These are phyloP conservation scores for Drosophila ogumai DNA, from an alignment of 1,140 invertebrate genomes.

Conservation along the genomic window DNA sequence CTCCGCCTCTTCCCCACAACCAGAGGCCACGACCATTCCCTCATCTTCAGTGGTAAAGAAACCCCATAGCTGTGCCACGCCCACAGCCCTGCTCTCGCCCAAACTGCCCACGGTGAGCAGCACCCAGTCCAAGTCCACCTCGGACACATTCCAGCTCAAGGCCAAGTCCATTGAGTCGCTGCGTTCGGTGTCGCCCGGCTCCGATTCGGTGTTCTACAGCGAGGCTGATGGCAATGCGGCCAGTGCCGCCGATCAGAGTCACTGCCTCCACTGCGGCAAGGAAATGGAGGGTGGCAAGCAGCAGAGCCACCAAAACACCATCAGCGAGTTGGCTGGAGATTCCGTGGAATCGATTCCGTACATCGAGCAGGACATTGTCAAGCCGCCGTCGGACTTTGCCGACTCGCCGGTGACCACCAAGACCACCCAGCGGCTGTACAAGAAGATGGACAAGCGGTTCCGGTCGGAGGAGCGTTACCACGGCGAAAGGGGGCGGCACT, in stretches of 20 bases:
- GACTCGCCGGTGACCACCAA: conserved; percentile 90
- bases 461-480: conserved; percentile 91
- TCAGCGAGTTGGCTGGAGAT: conserved; percentile 85
- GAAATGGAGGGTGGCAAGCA: conserved; percentile 87
- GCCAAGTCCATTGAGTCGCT: conserved; percentile 94
- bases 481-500: conserved; percentile 88
- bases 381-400: conserved; percentile 93
- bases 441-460: conserved; percentile 92
- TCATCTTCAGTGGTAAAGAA: conserved; percentile 17
- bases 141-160: conserved; percentile 88
- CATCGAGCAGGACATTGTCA: conserved; percentile 88
- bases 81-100: conserved; percentile 63
- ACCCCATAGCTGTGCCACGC: conserved; percentile 61
- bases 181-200: conserved; percentile 93
- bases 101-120: conserved; percentile 32
- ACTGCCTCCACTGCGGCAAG: conserved; percentile 92
- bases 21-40: conserved; percentile 5
- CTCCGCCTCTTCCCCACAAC: conserved; percentile 2
- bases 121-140: conserved; percentile 75
- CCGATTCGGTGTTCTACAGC: conserved; percentile 95
- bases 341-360: conserved; percentile 81
- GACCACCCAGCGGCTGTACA: conserved; percentile 88
- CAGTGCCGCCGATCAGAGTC: conserved; percentile 79
- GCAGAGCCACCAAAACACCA: conserved; percentile 50
- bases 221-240: conserved; percentile 88